phyloP scores from a whole-genome alignment of 2,797 vertebrate species.

The Lacerta bilineata region DNA sequence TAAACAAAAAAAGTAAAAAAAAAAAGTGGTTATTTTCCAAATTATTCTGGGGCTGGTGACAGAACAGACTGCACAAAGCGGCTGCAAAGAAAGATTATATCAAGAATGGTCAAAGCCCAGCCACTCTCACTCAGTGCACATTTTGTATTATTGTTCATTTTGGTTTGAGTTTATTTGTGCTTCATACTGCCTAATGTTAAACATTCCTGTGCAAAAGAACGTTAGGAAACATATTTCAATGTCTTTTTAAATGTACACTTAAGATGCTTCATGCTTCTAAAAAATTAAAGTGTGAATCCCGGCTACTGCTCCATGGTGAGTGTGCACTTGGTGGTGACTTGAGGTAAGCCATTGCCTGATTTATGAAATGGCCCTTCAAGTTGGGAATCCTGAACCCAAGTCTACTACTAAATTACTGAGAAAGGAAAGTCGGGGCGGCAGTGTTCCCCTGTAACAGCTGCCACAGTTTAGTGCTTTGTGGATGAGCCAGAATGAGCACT shows the following conservation, averaged over 20 bases:
- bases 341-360: background rate
- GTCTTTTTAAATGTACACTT: background rate
- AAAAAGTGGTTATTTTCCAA: slow-evolving; percentile 54
- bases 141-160: background rate
- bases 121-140: background rate
- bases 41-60: slow-evolving; percentile 40
- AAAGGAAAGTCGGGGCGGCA: background rate
- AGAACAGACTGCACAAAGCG: background rate
- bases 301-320: background rate
- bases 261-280: background rate
- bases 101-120: background rate
- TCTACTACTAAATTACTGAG: background rate
- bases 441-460: background rate
- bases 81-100: background rate
- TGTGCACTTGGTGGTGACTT: background rate
- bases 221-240: background rate
- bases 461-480: background rate
- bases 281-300: background rate
- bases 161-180: background rate
- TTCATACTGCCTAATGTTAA: background rate
- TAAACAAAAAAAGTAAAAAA: slow-evolving; percentile 55
- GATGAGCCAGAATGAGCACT: background rate
- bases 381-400: background rate
- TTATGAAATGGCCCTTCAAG: background rate
- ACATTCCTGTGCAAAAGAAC: background rate